Percentiles rank a stretch among this genome's conserved stretches.
These are phyloP conservation scores for Lordiphosa stackelbergi DNA, from an alignment of 1,140 invertebrate species.

Conservation along the genomic window DNA sequence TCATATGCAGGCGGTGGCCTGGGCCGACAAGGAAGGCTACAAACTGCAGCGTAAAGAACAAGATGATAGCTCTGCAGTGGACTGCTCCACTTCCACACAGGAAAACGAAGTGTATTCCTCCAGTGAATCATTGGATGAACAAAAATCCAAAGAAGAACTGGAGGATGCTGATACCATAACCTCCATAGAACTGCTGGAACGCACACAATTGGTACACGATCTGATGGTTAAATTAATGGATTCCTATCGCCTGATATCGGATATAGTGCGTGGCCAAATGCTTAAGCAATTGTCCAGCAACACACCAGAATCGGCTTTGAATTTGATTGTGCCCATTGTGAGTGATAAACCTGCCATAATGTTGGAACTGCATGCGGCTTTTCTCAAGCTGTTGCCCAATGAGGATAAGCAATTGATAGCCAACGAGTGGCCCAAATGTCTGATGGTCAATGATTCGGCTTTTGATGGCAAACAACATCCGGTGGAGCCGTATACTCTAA, in stretches of 20 bases:
- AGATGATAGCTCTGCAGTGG: slow-evolving; percentile 31
- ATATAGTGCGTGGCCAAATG: slow-evolving; percentile 61
- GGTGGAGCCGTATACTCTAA: slow-evolving; percentile 68
- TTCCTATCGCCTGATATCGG: slow-evolving; percentile 51
- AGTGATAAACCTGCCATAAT: slow-evolving; percentile 68
- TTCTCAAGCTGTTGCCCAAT: slow-evolving; percentile 67
- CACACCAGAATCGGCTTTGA: slow-evolving; percentile 54
- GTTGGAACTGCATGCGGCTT: slow-evolving; percentile 63
- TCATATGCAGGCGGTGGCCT: slow-evolving; percentile 71
- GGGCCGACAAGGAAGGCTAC: slow-evolving; percentile 64
- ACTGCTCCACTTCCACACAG: slow-evolving; percentile 15
- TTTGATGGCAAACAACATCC: slow-evolving; percentile 62
- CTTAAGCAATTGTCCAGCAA: slow-evolving; percentile 57
- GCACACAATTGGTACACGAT: slow-evolving; percentile 53
- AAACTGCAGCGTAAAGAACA: slow-evolving; percentile 48
- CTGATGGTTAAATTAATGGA: slow-evolving; percentile 59
- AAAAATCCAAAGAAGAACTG: slow-evolving; percentile 30
- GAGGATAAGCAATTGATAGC: slow-evolving; percentile 71
- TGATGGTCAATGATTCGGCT: slow-evolving; percentile 58
- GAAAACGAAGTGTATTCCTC: slow-evolving; percentile 53
- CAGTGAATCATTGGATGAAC: slow-evolving; percentile 59
- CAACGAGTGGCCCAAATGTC: slow-evolving; percentile 70
- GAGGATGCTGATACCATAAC: slow-evolving; percentile 30
- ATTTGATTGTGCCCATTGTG: slow-evolving; percentile 69
- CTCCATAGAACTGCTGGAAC: slow-evolving; percentile 36